A percentile compares a stretch with the other conserved stretches of the same genome.
These are phyloP conservation scores for Sinohyriopsis cumingii DNA, from an alignment of 2,888 invertebrate genomes.

Conservation along the genomic window DNA sequence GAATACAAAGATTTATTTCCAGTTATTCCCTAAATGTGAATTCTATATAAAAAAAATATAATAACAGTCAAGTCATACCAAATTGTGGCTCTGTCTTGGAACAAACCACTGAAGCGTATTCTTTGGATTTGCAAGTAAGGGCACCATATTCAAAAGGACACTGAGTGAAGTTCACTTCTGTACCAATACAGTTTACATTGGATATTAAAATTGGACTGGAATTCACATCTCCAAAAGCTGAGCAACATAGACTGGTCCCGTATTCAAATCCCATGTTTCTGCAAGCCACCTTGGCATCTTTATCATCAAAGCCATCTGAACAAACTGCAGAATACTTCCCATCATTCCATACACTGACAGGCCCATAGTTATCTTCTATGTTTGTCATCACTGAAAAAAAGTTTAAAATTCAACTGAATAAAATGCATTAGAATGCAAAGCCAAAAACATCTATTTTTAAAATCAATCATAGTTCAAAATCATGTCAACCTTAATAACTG, in stretches of 20 bases:
- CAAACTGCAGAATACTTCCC: conserved; percentile 74
- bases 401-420: conserved; percentile 1
- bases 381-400: conserved; percentile 32
- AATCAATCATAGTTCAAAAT: neutral
- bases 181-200: conserved; percentile 73
- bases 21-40: neutral
- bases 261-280: conserved; percentile 71
- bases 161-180: conserved; percentile 37
- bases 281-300: conserved; percentile 76
- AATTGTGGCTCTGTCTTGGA: conserved; percentile 26
- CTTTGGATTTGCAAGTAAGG: conserved; percentile 25
- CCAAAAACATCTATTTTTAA: neutral
- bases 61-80: conserved; percentile 13
- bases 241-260: conserved; percentile 46
- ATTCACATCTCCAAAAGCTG: conserved; percentile 42
- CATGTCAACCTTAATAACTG: neutral
- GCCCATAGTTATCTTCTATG: conserved; percentile 42
- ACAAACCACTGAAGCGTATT: conserved; percentile 61
- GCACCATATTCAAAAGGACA: conserved; percentile 28
- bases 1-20: too few relatives aligned
- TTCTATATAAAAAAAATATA: too few relatives aligned
- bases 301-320: conserved; percentile 81
- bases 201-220: conserved; percentile 39
- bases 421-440: neutral
- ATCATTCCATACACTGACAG: conserved; percentile 38